These are phyloP conservation scores for Geococcyx californianus DNA, from an alignment of 2,113 vertebrate species.

Conservation along the genomic window DNA sequence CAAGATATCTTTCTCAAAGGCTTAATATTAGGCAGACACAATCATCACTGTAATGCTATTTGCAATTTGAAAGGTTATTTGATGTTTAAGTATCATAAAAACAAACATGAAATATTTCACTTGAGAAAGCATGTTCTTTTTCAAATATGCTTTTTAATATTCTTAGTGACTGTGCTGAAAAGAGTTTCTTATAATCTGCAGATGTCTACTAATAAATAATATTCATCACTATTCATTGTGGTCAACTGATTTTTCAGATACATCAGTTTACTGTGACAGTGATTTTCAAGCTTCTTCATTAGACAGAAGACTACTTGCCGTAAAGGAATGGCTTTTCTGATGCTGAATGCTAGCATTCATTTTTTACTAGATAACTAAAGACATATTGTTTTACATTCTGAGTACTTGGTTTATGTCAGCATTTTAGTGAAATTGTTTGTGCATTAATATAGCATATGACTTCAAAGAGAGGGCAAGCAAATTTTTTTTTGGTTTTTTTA, in stretches of 20 bases:
- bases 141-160: not conserved
- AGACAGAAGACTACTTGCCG: not conserved
- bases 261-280: not conserved
- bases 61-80: conserved; percentile 15
- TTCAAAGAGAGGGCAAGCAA: not conserved
- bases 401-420: not conserved
- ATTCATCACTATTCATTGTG: not conserved
- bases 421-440: not conserved
- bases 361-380: not conserved
- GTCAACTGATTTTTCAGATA: not conserved
- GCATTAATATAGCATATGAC: not conserved
- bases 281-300: not conserved
- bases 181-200: not conserved
- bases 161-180: not conserved
- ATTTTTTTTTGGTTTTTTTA: not conserved
- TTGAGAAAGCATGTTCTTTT: not conserved
- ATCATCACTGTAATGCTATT: not conserved
- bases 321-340: not conserved
- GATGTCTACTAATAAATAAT: not conserved
- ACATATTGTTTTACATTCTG: not conserved
- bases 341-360: not conserved
- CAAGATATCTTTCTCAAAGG: not conserved
- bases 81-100: not conserved
- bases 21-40: not conserved
- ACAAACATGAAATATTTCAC: not conserved